A percentile compares a stretch with the other conserved stretches of the same genome.
Evolutionary conservation across 2,113 vertebrate genomes (phyloP).

Genomic region (Clarias magur): DNA sequence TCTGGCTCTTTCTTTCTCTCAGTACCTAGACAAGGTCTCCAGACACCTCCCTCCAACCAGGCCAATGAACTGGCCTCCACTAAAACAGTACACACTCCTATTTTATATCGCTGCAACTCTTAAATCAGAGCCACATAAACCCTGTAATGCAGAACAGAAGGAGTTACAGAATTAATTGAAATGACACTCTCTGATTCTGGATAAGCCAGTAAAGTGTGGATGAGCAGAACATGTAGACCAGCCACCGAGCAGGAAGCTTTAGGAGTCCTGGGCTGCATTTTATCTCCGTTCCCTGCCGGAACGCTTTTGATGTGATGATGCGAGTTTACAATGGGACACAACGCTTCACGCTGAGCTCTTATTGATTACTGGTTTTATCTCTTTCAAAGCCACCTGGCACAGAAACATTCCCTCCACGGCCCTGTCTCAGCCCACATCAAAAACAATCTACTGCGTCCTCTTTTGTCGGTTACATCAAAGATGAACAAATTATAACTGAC

Average conservation of each 20-base stretch:
- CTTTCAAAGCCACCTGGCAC: constrained; percentile 39
- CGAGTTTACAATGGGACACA: constrained; percentile 33
- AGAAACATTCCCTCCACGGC: neutral
- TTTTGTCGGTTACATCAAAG: constrained; percentile 29
- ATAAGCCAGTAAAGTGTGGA: constrained; percentile 26
- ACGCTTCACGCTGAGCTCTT: constrained; percentile 29
- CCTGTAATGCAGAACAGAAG: neutral
- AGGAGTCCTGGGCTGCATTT: constrained; percentile 17
- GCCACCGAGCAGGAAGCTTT: neutral
- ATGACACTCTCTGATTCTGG: constrained; percentile 25
- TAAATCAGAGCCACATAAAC: neutral
- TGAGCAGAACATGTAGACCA: constrained; percentile 30
- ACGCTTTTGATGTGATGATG: constrained; percentile 29
- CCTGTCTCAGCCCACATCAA: neutral
- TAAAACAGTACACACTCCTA: constrained; percentile 66
- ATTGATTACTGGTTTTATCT: constrained; percentile 47
- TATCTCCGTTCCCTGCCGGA: constrained; percentile 23
- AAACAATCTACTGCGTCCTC: neutral
- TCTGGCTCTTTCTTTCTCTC: constrained; percentile 72
- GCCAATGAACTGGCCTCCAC: constrained; percentile 68
- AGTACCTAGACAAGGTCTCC: constrained; percentile 72
- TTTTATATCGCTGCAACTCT: constrained; percentile 49
- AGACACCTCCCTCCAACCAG: constrained; percentile 65
- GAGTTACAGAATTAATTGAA: constrained; percentile 22
- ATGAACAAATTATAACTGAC: constrained; percentile 11